Evolutionary conservation across 2,797 vertebrate genomes (phyloP).

Genomic region (Hafferia zeledoni): DNA sequence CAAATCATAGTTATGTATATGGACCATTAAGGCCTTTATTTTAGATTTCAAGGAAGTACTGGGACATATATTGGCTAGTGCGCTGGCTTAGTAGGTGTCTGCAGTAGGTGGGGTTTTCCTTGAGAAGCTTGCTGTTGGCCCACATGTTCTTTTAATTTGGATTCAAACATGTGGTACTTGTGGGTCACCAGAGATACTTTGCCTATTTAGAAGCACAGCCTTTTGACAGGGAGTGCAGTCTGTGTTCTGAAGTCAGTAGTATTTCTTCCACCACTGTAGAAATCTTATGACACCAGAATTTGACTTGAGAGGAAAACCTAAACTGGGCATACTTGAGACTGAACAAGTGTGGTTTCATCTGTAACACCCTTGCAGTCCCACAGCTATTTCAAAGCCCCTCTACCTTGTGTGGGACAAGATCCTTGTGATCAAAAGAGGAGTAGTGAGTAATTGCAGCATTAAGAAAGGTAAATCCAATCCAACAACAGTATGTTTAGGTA

Average conservation of each 20-base stretch:
- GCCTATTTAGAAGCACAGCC: accelerated
- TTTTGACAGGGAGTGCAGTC: accelerated
- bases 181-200: not conserved
- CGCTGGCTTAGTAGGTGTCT: not conserved
- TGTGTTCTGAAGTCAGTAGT: not conserved
- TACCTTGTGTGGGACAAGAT: not conserved
- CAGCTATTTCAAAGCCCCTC: not conserved
- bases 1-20: not conserved
- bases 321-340: not conserved
- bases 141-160: not conserved
- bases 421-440: not conserved
- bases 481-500: not conserved
- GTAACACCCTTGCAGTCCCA: not conserved
- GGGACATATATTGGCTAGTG: not conserved
- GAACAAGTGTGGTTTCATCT: not conserved
- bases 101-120: not conserved
- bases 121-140: not conserved
- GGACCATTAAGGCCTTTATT: not conserved
- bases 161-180: not conserved
- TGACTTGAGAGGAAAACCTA: not conserved
- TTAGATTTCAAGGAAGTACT: not conserved
- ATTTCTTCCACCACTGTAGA: not conserved
- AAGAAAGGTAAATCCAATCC: not conserved
- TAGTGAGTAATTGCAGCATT: not conserved
- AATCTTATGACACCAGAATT: not conserved